Percentiles rank a stretch among this genome's conserved stretches.
Evolutionary conservation across 1,140 invertebrate species (phyloP).

Genomic region (Sycobia sp.): DNA sequence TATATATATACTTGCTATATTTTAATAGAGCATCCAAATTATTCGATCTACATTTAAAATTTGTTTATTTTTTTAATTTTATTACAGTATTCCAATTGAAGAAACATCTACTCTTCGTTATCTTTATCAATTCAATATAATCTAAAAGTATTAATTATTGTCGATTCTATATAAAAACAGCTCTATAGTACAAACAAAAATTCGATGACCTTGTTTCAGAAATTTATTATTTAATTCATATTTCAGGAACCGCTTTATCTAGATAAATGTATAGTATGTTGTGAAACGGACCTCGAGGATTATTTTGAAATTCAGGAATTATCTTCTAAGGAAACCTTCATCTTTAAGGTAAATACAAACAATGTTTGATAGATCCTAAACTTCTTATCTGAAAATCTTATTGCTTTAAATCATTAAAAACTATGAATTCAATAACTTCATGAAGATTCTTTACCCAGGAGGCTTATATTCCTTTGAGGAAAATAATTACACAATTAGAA

Average conservation of each 20-base stretch:
- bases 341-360: conserved; percentile 81
- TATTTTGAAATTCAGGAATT: conserved; percentile 96
- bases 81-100: too few relatives aligned
- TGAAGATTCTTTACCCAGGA: too few relatives aligned
- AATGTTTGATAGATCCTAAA: neutral
- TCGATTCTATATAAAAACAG: neutral
- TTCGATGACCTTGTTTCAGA: conserved; percentile 11
- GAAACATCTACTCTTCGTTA: too few relatives aligned
- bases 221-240: conserved; percentile 7
- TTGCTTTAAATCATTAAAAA: neutral
- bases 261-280: conserved; percentile 87
- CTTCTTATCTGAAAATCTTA: neutral
- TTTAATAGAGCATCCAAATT: too few relatives aligned
- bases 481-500: too few relatives aligned
- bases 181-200: neutral
- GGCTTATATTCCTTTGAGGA: too few relatives aligned
- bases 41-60: too few relatives aligned
- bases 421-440: too few relatives aligned
- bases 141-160: too few relatives aligned
- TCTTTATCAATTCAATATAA: too few relatives aligned
- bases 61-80: neutral
- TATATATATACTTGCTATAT: too few relatives aligned
- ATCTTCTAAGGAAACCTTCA: conserved; percentile 88
- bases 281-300: conserved; percentile 86
- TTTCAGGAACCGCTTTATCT: conserved; percentile 83